Percentiles rank a stretch among this genome's conserved stretches.
Evolutionary conservation across 2,888 invertebrate genomes (phyloP).

Genomic region (Lissocephala sabroskyi): DNA sequence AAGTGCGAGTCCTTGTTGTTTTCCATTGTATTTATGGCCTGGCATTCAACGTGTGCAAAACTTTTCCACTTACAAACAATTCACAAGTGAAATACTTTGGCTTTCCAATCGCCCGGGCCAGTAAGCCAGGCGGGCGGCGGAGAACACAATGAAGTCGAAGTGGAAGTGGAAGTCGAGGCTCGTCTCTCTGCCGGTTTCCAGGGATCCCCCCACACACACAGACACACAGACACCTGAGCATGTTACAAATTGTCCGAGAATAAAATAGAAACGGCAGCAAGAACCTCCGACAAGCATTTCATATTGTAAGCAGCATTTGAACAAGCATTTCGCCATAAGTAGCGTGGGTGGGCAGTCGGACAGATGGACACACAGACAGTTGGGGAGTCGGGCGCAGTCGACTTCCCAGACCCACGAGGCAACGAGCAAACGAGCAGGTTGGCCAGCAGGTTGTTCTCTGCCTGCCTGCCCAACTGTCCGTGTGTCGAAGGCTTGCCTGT

Average conservation of each 20-base stretch:
- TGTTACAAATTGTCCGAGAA: constrained; percentile 53
- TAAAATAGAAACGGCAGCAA: constrained; percentile 32
- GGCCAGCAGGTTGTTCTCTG: background rate
- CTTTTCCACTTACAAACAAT: constrained; percentile 54
- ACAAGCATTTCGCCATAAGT: constrained; percentile 50
- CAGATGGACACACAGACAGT: background rate
- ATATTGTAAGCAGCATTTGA: constrained; percentile 46
- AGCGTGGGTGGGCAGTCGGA: constrained; percentile 47
- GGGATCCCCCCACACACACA: constrained; percentile 9
- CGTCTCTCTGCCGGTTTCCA: constrained; percentile 23
- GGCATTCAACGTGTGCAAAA: constrained; percentile 42
- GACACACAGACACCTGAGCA: constrained; percentile 12
- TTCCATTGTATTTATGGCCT: constrained; percentile 32
- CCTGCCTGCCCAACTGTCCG: background rate
- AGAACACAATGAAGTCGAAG: background rate
- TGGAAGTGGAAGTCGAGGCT: constrained; percentile 25
- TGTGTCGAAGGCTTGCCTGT: background rate
- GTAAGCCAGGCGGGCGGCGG: background rate
- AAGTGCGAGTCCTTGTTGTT: background rate
- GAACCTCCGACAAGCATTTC: constrained; percentile 21
- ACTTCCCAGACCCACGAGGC: constrained; percentile 1
- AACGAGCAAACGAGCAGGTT: background rate
- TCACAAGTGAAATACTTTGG: constrained; percentile 56
- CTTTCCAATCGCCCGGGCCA: constrained; percentile 21
- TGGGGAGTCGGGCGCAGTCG: background rate